Conservation (phyloP, 2,888 invertebrate species). For the Ichneumoninae sp. region DNA sequence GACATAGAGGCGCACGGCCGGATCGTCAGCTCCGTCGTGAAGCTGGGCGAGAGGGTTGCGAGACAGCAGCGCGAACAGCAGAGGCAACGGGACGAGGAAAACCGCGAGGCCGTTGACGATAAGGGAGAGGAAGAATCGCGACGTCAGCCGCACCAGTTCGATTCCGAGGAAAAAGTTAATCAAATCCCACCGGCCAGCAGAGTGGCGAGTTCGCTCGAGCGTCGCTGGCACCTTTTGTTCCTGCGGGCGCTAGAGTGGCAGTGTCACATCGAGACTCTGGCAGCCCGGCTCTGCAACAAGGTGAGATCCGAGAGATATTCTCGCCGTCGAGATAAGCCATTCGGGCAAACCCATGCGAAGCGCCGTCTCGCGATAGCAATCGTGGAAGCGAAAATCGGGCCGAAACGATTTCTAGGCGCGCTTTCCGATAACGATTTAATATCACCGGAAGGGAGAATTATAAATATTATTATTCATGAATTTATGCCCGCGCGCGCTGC, state of each 20-base stretch:
- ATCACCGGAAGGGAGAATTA: constrained; percentile 48
- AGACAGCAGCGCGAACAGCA: constrained; percentile 78
- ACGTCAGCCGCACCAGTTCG: constrained; percentile 76
- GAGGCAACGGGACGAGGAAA: constrained; percentile 76
- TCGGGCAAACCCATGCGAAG: neutral
- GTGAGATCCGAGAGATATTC: constrained; percentile 82
- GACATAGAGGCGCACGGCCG: constrained; percentile 97
- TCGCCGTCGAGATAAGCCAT: neutral
- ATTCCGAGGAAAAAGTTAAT: constrained; percentile 73
- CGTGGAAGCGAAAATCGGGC: neutral
- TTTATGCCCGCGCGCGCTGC: constrained; percentile 31
- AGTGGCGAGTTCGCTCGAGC: constrained; percentile 90
- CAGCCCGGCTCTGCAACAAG: constrained; percentile 88
- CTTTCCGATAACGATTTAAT: constrained; percentile 33
- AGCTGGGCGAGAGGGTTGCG: constrained; percentile 89
- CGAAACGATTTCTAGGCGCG: constrained; percentile 13
- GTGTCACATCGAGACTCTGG: constrained; percentile 93
- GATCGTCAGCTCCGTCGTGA: constrained; percentile 92
- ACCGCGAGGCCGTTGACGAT: constrained; percentile 76
- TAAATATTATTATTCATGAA: constrained; percentile 58
- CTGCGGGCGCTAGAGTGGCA: constrained; percentile 96
- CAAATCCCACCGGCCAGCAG: constrained; percentile 83
- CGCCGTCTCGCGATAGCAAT: neutral
- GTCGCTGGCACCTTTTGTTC: constrained; percentile 96
- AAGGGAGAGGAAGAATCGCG: constrained; percentile 67